Evolutionary conservation across 2,888 invertebrate species (phyloP).

Genomic region (Abrostola triplasia): DNA sequence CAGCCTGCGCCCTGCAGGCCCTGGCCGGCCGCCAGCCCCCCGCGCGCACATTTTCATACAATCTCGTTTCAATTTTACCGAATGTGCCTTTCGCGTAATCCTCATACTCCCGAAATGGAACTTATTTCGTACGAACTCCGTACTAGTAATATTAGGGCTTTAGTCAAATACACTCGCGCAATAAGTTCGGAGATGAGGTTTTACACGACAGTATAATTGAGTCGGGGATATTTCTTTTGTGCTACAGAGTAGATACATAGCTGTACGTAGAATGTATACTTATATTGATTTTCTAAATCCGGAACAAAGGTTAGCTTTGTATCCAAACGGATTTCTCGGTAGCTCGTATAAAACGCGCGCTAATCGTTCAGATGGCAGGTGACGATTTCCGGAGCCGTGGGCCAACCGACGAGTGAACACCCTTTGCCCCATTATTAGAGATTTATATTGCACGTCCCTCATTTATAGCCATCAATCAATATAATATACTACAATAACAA

Average conservation of each 20-base stretch:
- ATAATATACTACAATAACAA: too few relatives aligned
- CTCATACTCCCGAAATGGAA: constrained; percentile 52
- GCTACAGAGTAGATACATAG: not conserved
- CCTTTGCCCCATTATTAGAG: too few relatives aligned
- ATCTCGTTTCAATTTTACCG: constrained; percentile 54
- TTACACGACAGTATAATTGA: constrained; percentile 33
- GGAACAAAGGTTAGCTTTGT: constrained; percentile 23
- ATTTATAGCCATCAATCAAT: too few relatives aligned
- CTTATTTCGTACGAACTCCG: constrained; percentile 39
- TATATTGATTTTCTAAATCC: constrained; percentile 18
- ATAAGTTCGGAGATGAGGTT: constrained; percentile 29
- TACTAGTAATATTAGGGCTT: constrained; percentile 37
- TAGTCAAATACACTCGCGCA: constrained; percentile 40
- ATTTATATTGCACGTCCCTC: too few relatives aligned
- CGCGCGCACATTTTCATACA: constrained; percentile 50
- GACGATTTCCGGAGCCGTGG: too few relatives aligned
- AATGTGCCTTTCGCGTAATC: constrained; percentile 54
- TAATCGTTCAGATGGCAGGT: too few relatives aligned
- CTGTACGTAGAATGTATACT: constrained; percentile 6
- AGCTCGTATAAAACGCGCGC: too few relatives aligned
- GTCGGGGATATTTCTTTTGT: constrained; percentile 15
- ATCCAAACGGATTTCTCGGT: too few relatives aligned
- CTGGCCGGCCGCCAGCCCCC: constrained; percentile 12
- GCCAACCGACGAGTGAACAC: too few relatives aligned
- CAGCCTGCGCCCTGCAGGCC: not conserved